phyloP scores from a whole-genome alignment of 2,797 vertebrate species.

The Chanos chanos region DNA sequence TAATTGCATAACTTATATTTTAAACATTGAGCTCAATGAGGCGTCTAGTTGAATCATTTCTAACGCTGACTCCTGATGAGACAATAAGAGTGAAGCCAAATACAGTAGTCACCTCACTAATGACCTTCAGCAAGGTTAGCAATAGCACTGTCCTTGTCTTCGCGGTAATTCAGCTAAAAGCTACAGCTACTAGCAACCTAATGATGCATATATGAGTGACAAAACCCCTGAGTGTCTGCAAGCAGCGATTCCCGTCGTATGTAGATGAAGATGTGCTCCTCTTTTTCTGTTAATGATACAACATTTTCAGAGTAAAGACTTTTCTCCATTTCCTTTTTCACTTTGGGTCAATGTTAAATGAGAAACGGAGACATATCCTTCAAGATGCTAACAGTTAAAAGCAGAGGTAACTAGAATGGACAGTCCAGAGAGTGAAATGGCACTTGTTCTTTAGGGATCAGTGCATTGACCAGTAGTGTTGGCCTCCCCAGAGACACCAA shows the following conservation, averaged over 20 bases:
- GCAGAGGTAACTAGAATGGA: constrained; percentile 21
- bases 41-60: constrained; percentile 42
- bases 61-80: constrained; percentile 46
- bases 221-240: constrained; percentile 48
- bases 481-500: constrained; percentile 36
- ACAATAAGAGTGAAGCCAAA: constrained; percentile 25
- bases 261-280: constrained; percentile 43
- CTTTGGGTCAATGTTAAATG: constrained; percentile 6
- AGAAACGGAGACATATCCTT: constrained; percentile 18
- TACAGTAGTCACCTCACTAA: constrained; percentile 28
- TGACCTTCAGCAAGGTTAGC: constrained; percentile 50
- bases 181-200: constrained; percentile 34
- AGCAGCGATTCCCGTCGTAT: constrained; percentile 50
- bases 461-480: constrained; percentile 43
- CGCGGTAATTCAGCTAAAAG: constrained; percentile 16
- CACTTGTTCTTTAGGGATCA: constrained; percentile 59
- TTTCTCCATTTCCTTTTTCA: constrained; percentile 17
- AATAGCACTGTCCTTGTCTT: constrained; percentile 35
- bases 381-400: constrained; percentile 18
- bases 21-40: constrained; percentile 40
- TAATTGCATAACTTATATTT: constrained; percentile 46
- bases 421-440: constrained; percentile 43
- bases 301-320: constrained; percentile 29
- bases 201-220: constrained; percentile 50
- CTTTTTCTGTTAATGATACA: constrained; percentile 44